Evolutionary conservation across 2,888 invertebrate species (phyloP), one percentile per base, ranked within the genome.

Genomic region (Conchocele bisecta): DNA sequence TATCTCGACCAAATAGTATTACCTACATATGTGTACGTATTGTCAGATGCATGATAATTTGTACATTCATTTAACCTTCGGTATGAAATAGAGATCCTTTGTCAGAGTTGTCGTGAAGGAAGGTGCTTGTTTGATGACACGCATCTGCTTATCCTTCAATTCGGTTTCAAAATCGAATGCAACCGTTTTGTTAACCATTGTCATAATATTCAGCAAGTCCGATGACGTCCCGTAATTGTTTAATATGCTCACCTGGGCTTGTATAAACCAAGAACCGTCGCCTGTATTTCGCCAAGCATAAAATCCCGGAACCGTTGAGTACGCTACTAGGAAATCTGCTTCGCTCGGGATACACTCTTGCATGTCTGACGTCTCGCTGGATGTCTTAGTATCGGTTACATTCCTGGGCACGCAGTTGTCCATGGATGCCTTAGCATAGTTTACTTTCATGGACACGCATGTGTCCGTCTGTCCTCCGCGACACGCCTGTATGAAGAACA

Each of bases 401-500:
- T 75, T 74, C 41, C 31, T n/a, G 5, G 51, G 7, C 28, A 64
- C 31, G n/a, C n/a, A n/a, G n/a, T n/a, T n/a, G n/a, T n/a, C n/a
- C n/a, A n/a, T n/a, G n/a, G n/a, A n/a, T n/a, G n/a, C n/a, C n/a
- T n/a, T n/a, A n/a, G n/a, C n/a, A n/a, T n/a, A n/a, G n/a, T n/a
- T n/a, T n/a, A n/a, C n/a, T n/a, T n/a, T n/a, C n/a, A n/a, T n/a
- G n/a, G n/a, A n/a, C n/a, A n/a, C 74, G 6, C 89, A 89, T 31
- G 64, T 66, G 68, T 89, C 88, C 58, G 84, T 80, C 35, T 81
- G 63, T n/a, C 76, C 69, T 2, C 89, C 89, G 56, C 89, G 73
- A 63, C 89, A 90, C 4, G 90, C 89, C 86, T 89, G 94, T 80
- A 95, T 93, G 81, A 95, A 94, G 88, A 95, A 95, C 26, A 95